Conservation (phyloP, 2,888 invertebrate genomes). For the Pseudococcus jackbeardsleyi region DNA sequence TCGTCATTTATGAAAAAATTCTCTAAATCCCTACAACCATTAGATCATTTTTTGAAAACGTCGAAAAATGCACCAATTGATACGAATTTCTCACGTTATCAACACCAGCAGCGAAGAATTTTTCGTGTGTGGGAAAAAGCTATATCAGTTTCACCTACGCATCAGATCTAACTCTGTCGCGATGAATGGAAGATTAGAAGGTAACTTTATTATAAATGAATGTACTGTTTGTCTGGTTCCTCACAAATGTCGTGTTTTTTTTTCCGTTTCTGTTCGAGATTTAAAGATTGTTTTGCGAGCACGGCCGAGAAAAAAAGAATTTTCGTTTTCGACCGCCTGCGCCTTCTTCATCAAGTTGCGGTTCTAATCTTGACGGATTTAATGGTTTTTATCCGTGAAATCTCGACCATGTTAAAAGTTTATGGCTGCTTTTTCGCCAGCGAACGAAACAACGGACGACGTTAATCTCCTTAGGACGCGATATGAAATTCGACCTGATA, state of each 20-base stretch:
- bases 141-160: no score
- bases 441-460: not conserved
- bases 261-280: not conserved
- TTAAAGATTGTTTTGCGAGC: not conserved
- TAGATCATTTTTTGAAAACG: no score
- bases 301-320: not conserved
- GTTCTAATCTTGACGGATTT: conserved; percentile 41
- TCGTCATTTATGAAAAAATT: no score
- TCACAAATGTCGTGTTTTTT: not conserved
- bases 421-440: not conserved
- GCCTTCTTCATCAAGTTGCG: not conserved
- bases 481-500: not conserved
- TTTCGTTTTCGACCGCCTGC: not conserved
- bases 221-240: not conserved
- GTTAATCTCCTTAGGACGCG: not conserved
- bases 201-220: not conserved
- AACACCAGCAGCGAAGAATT: no score
- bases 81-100: no score
- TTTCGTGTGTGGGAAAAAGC: no score
- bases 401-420: conserved; percentile 38
- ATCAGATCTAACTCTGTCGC: no score
- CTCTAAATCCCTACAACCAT: no score
- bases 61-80: no score
- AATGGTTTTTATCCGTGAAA: not conserved
- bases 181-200: not conserved